These are phyloP conservation scores for Galagoides demidoff DNA, from an alignment of 2,797 vertebrate genomes.

Conservation along the genomic window DNA sequence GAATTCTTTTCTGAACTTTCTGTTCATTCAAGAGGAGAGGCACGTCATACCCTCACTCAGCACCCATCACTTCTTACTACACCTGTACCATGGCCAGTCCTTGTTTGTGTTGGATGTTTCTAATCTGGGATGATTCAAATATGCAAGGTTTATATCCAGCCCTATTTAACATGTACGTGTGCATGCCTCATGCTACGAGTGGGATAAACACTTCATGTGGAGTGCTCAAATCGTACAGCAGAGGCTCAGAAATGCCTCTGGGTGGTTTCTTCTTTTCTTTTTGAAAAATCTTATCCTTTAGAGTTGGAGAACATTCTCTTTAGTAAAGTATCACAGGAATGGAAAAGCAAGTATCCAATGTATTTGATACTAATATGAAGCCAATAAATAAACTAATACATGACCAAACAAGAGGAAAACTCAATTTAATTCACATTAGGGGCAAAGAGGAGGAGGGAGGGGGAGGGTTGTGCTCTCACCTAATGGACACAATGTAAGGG, in stretches of 20 bases:
- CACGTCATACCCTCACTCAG: background rate
- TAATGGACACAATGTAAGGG: no score
- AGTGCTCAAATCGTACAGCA: background rate
- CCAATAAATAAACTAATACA: no score
- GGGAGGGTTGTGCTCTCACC: no score
- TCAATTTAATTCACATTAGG: no score
- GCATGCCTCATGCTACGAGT: background rate
- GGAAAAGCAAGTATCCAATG: no score
- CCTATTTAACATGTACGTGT: background rate
- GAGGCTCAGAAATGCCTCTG: background rate
- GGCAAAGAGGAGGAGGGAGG: no score
- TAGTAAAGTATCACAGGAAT: no score
- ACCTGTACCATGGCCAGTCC: no score
- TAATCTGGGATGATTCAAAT: background rate
- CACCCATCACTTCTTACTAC: background rate
- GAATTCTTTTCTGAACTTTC: background rate
- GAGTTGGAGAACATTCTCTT: no score
- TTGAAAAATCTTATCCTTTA: background rate
- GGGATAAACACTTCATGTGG: background rate
- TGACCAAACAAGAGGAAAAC: no score
- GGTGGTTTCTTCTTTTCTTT: background rate
- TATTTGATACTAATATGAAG: no score
- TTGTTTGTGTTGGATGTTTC: background rate
- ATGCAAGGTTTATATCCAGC: background rate
- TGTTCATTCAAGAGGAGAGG: background rate